A percentile compares a stretch with the other conserved stretches of the same genome.
phyloP scores from a whole-genome alignment of 2,797 vertebrate species.

The Poeciliopsis infans region DNA sequence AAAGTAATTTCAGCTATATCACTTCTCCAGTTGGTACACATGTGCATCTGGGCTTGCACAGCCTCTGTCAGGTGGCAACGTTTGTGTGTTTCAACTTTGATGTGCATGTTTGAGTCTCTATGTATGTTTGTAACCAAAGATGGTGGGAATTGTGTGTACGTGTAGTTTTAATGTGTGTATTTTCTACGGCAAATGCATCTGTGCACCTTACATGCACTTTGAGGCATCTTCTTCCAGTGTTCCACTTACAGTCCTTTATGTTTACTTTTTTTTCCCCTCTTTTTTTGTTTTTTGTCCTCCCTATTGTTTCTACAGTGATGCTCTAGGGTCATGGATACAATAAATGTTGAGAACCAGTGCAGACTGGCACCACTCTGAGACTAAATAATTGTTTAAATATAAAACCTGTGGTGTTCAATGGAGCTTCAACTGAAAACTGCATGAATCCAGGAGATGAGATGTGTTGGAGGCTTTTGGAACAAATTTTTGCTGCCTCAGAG shows the following conservation, averaged over 20 bases:
- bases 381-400: slow-evolving; percentile 16
- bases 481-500: neutral
- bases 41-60: slow-evolving; percentile 23
- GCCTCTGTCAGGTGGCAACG: slow-evolving; percentile 3
- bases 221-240: slow-evolving; percentile 45
- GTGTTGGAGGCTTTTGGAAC: neutral
- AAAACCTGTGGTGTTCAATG: slow-evolving; percentile 15
- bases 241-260: slow-evolving; percentile 59
- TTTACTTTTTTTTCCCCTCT: slow-evolving; percentile 2
- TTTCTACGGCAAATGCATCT: slow-evolving; percentile 34
- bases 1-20: slow-evolving; percentile 69
- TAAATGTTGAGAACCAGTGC: slow-evolving; percentile 42
- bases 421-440: slow-evolving; percentile 6
- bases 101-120: slow-evolving; percentile 24
- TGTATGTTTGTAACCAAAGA: neutral
- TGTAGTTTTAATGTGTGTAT: slow-evolving; percentile 18
- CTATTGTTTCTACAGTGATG: slow-evolving; percentile 41
- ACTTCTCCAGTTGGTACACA: slow-evolving; percentile 39
- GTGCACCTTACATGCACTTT: slow-evolving; percentile 70
- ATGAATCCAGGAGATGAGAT: neutral
- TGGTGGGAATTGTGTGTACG: neutral
- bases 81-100: slow-evolving; percentile 10
- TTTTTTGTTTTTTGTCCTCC: slow-evolving; percentile 25
- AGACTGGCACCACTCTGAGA: neutral
- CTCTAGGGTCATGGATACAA: slow-evolving; percentile 55